A percentile compares a stretch with the other conserved stretches of the same genome.
These are phyloP conservation scores for Ceriagrion tenellum DNA, from an alignment of 2,888 invertebrate genomes.

Conservation along the genomic window DNA sequence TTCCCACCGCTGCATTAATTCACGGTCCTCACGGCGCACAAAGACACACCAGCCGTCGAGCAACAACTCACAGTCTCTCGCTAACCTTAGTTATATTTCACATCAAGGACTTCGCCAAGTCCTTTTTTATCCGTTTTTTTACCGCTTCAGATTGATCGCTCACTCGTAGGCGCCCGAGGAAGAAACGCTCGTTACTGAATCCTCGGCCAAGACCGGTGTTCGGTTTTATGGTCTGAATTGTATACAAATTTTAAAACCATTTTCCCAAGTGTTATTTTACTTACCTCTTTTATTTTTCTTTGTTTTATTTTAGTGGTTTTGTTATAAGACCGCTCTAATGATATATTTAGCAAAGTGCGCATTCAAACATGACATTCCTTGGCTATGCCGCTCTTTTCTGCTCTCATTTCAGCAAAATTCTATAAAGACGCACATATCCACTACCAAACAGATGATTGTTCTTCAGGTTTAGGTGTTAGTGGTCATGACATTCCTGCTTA, in stretches of 20 bases:
- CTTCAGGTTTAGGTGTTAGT: neutral
- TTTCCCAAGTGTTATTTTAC: neutral
- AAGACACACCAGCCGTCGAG: neutral
- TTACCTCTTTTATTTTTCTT: neutral
- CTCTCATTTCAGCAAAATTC: too few species aligned
- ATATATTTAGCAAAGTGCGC: neutral
- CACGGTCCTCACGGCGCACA: neutral
- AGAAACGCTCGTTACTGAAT: neutral
- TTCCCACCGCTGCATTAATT: neutral
- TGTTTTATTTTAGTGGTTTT: too few species aligned
- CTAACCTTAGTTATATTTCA: conserved; percentile 22
- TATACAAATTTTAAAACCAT: neutral
- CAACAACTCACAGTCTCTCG: neutral
- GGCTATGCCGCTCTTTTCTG: neutral
- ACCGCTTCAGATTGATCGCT: neutral
- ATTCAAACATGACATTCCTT: neutral
- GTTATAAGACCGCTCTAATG: neutral
- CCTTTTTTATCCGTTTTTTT: conserved; percentile 22
- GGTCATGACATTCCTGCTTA: too few species aligned
- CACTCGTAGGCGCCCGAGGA: neutral
- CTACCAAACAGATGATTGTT: neutral
- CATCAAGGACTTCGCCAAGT: neutral
- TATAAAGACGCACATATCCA: neutral
- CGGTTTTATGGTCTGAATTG: neutral
- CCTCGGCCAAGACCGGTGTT: neutral